Evolutionary conservation across 2,113 vertebrate genomes (phyloP), one percentile per base, ranked within the genome.

Genomic region (Vulpes vulpes): DNA sequence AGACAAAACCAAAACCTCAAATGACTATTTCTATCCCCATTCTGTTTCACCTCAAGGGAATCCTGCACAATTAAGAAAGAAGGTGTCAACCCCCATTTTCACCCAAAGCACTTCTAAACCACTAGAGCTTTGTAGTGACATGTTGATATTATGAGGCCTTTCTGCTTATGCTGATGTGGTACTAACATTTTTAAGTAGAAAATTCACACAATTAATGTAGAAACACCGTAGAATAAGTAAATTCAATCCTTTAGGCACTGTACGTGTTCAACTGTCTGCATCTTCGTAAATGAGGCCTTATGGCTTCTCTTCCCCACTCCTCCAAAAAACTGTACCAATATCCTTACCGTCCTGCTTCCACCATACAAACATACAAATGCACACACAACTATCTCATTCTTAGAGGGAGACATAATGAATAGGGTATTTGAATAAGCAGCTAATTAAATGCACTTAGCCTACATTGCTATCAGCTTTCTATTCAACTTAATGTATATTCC

Each of bases 361-460:
- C 27, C 38, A 12, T 3, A 65, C 30, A 20, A 43, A 25, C 43
- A 32, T 1, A 20, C n/a, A 49, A 59, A 43, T 23, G 80, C 27
- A 82, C 49, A 53, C 49, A 3, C 3, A 8, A n/a, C 7, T 0
- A 49, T 79, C 38, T 94, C 69, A 73, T 97, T 94, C 74, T 96
- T 32, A 94, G 60, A 91, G 80, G 51, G 23, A 89, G 43, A 96
- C 94, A 92, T 71, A 95, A 85, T 91, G 86, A 89, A 59, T 60
- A 92, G 49, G 12, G 43, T 27, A 82, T 95, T 91, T 97, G 95
- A 98, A 96, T 94, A 95, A 82, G 65, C 73, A 87, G 81, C 65
- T 97, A 97, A 97, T 97, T 97, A 93, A 95, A 67, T 69, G n/a
- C 89, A 89, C 35, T 92, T 78, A 81, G 55, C 59, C 71, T 94